These are phyloP conservation scores for Psittacula cyanocephala DNA, from an alignment of 2,113 vertebrate genomes.

Conservation along the genomic window DNA sequence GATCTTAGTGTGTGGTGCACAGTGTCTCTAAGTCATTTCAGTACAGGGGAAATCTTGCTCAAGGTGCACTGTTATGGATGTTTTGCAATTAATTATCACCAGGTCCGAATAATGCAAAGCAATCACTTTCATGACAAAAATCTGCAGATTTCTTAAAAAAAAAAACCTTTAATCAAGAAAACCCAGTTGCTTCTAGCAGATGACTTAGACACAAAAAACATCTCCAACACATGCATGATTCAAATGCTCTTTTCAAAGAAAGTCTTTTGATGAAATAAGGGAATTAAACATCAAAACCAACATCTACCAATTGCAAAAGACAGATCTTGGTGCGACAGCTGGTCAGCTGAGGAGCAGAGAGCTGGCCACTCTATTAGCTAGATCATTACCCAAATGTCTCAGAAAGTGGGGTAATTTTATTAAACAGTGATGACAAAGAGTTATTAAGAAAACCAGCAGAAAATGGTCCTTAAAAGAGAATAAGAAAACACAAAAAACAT, in stretches of 20 bases:
- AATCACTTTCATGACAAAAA: background rate
- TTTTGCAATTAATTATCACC: background rate
- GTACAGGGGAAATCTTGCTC: background rate
- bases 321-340: background rate
- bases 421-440: background rate
- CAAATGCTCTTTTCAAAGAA: background rate
- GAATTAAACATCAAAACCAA: conserved; percentile 45
- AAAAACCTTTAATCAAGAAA: background rate
- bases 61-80: background rate
- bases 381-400: background rate
- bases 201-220: background rate
- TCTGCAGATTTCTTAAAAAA: background rate
- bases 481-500: background rate
- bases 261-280: conserved; percentile 18
- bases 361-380: background rate
- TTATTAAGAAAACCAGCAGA: background rate
- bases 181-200: background rate
- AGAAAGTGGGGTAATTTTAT: background rate
- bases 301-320: background rate
- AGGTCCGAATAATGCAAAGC: background rate
- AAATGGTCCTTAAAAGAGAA: background rate
- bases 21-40: background rate
- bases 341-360: conserved; percentile 12
- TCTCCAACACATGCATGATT: conserved; percentile 8
- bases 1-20: background rate